A percentile compares a stretch with the other conserved stretches of the same genome.
Conservation (phyloP, 2,797 vertebrate genomes). For the Gouania willdenowi region DNA sequence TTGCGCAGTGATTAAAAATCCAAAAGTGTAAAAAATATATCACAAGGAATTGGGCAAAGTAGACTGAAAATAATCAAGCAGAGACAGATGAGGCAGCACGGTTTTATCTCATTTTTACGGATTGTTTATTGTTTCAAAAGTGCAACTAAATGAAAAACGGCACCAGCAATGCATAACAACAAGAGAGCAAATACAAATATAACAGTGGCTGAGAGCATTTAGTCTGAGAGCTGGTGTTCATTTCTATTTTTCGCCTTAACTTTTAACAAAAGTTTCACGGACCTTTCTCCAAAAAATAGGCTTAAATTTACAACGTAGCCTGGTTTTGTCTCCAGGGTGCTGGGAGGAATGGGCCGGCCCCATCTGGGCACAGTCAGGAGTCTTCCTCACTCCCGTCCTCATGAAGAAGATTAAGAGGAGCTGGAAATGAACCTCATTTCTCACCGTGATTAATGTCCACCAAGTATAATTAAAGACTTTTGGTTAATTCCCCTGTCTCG, state of each 20-base stretch:
- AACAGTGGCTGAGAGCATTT: background rate
- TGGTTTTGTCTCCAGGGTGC: slow-evolving; percentile 4
- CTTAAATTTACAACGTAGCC: slow-evolving; percentile 9
- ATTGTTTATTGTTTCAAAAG: background rate
- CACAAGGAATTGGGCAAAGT: no score
- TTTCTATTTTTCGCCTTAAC: no score
- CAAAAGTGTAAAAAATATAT: background rate
- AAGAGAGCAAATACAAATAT: background rate
- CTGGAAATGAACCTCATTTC: slow-evolving; percentile 74
- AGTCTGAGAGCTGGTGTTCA: no score
- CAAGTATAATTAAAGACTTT: slow-evolving; percentile 80
- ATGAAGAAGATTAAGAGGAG: slow-evolving; percentile 76
- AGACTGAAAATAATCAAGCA: slow-evolving; percentile 4
- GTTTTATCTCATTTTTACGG: background rate
- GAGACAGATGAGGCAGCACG: background rate
- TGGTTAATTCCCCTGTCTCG: slow-evolving; percentile 77
- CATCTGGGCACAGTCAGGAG: slow-evolving; percentile 27
- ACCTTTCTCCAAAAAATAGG: background rate
- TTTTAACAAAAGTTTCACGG: no score
- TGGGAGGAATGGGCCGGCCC: background rate
- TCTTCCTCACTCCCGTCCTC: slow-evolving; percentile 28
- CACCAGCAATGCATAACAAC: background rate
- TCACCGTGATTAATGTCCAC: slow-evolving; percentile 75
- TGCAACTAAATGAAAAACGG: background rate
- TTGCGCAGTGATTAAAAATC: no score